Conservation (phyloP, 2,888 invertebrate species). For the Brachyptera risi region DNA sequence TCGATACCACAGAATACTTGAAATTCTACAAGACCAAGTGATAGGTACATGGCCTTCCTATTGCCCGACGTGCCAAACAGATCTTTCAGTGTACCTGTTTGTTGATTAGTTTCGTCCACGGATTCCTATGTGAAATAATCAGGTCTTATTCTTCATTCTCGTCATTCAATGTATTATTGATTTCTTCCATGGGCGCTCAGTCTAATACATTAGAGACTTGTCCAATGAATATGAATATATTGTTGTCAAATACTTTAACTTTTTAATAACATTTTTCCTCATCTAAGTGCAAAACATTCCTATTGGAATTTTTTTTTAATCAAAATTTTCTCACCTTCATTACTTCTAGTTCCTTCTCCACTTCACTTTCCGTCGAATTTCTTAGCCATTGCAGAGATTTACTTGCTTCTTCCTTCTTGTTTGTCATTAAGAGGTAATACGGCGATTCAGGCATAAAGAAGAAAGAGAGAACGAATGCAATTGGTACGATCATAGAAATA, state of each 20-base stretch:
- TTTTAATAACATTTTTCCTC: too few species aligned
- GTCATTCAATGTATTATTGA: too few species aligned
- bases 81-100: conserved; percentile 48
- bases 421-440: conserved; percentile 59
- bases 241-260: too few species aligned
- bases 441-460: conserved; percentile 81
- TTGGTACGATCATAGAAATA: conserved; percentile 58
- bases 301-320: too few species aligned
- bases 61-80: conserved; percentile 62
- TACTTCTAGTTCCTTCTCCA: conserved; percentile 59
- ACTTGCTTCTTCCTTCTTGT: conserved; percentile 57
- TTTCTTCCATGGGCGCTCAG: too few species aligned
- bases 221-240: too few species aligned
- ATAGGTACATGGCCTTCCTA: conserved; percentile 71
- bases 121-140: conserved; percentile 42
- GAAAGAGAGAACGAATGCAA: conserved; percentile 56
- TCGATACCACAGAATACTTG: conserved; percentile 84
- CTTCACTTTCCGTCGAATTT: conserved; percentile 54
- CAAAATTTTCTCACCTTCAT: conserved; percentile 55
- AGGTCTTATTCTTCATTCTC: too few species aligned
- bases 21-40: conserved; percentile 68
- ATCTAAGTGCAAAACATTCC: too few species aligned
- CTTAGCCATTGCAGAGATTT: conserved; percentile 62
- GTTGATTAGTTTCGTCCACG: conserved; percentile 44
- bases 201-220: too few species aligned